Evolutionary conservation across 2,888 invertebrate genomes (phyloP).

Genomic region (Schrankia costaestrigalis): DNA sequence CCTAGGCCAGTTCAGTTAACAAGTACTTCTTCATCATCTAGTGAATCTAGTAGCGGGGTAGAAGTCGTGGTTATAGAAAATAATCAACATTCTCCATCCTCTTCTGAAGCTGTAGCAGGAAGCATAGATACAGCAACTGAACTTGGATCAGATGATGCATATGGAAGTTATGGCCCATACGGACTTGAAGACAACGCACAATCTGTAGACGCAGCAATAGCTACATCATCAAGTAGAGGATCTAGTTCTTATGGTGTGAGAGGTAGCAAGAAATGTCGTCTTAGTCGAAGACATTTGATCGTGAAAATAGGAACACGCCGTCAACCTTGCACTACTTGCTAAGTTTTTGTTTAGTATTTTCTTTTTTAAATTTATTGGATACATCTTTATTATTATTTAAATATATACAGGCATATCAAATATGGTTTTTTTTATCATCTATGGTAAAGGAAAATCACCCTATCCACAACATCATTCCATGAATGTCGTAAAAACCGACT

Average conservation of each 20-base stretch:
- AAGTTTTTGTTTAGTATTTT: conserved; percentile 19
- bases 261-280: conserved; percentile 48
- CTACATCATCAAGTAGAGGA: background rate
- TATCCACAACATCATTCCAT: background rate
- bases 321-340: conserved; percentile 52
- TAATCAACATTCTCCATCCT: background rate
- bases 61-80: background rate
- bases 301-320: conserved; percentile 46
- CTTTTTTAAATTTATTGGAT: conserved; percentile 37
- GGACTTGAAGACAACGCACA: background rate
- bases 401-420: conserved; percentile 48
- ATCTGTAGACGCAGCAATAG: conserved; percentile 1
- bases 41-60: background rate
- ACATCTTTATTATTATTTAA: conserved; percentile 50
- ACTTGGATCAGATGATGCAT: background rate
- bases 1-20: background rate
- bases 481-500: no score
- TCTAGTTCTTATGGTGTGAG: conserved; percentile 20
- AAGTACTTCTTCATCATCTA: background rate
- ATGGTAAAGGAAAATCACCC: no score
- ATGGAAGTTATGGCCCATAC: background rate
- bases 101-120: background rate
- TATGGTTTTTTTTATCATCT: conserved; percentile 11
- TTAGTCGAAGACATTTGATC: conserved; percentile 48
- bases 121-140: background rate